A percentile compares a stretch with the other conserved stretches of the same genome.
Conservation (phyloP, 2,113 vertebrate genomes). For the Emydocephalus ijimae region DNA sequence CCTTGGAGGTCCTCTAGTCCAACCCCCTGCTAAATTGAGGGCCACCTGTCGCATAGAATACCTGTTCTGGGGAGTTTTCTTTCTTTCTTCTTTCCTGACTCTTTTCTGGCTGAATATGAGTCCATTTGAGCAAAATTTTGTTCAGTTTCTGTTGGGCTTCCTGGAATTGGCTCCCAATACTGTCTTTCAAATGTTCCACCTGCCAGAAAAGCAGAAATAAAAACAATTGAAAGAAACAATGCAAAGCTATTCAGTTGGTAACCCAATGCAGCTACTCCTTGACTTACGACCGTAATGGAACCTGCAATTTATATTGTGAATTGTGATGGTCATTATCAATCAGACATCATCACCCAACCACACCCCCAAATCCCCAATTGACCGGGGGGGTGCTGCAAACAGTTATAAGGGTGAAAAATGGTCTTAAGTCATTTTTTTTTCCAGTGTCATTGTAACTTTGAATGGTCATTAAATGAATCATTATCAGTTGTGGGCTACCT, state of each 20-base stretch:
- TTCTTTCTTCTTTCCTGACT: constrained; percentile 27
- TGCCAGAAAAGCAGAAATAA: constrained; percentile 18
- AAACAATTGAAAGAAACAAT: not conserved
- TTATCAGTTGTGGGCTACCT: not conserved
- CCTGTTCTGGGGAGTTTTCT: constrained; percentile 51
- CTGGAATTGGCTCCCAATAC: constrained; percentile 73
- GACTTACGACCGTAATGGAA: not conserved
- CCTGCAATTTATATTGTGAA: not conserved
- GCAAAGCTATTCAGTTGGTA: not conserved
- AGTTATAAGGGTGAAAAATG: not conserved
- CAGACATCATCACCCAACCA: not conserved
- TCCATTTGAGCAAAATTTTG: constrained; percentile 83
- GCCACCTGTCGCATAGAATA: constrained; percentile 9
- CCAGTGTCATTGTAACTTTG: not conserved
- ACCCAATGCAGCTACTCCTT: not conserved
- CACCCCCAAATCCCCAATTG: not conserved
- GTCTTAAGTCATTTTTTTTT: not conserved
- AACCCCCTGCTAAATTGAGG: not conserved
- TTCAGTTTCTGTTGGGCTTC: constrained; percentile 81
- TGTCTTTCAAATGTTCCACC: constrained; percentile 70
- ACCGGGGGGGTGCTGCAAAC: not conserved
- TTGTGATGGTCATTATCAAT: not conserved
- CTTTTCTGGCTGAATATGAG: constrained; percentile 63
- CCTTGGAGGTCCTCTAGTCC: too few species aligned
- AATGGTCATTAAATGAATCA: not conserved